phyloP scores from a whole-genome alignment of 2,113 vertebrate genomes.

The Esox niger region DNA sequence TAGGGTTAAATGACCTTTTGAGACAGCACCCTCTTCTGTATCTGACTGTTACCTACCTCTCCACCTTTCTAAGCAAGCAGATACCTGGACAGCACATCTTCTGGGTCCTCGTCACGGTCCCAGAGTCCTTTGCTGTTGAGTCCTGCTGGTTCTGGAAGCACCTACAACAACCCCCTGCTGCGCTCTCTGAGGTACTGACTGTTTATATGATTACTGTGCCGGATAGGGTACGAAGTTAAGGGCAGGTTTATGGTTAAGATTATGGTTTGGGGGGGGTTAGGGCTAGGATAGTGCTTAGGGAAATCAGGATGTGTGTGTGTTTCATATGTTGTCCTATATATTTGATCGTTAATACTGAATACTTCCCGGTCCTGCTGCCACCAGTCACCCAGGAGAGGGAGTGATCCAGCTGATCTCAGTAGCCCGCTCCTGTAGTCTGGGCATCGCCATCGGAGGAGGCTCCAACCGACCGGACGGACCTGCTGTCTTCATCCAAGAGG shows the following conservation, averaged over 20 bases:
- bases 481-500: slow-evolving; percentile 84
- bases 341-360: too few relatives aligned
- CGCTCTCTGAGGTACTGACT: slow-evolving; percentile 54
- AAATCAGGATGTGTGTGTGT: too few relatives aligned
- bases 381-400: slow-evolving; percentile 78
- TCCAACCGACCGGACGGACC: slow-evolving; percentile 84
- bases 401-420: slow-evolving; percentile 85
- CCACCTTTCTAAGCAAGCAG: slow-evolving; percentile 63
- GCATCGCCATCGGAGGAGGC: slow-evolving; percentile 81
- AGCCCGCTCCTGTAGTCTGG: slow-evolving; percentile 74
- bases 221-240: too few relatives aligned
- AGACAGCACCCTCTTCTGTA: too few relatives aligned
- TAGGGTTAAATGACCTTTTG: too few relatives aligned
- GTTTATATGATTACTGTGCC: too few relatives aligned
- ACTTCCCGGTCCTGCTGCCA: neutral
- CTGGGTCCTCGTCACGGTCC: slow-evolving; percentile 84
- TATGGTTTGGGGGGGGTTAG: too few relatives aligned
- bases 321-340: neutral
- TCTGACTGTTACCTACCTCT: neutral
- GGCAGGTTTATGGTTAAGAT: too few relatives aligned
- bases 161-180: slow-evolving; percentile 63
- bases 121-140: slow-evolving; percentile 86
- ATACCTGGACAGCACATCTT: slow-evolving; percentile 85
- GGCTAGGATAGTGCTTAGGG: too few relatives aligned
- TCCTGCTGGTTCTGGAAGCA: slow-evolving; percentile 75